These are phyloP conservation scores for Tapirus indicus DNA, from an alignment of 2,797 vertebrate species.

Conservation along the genomic window DNA sequence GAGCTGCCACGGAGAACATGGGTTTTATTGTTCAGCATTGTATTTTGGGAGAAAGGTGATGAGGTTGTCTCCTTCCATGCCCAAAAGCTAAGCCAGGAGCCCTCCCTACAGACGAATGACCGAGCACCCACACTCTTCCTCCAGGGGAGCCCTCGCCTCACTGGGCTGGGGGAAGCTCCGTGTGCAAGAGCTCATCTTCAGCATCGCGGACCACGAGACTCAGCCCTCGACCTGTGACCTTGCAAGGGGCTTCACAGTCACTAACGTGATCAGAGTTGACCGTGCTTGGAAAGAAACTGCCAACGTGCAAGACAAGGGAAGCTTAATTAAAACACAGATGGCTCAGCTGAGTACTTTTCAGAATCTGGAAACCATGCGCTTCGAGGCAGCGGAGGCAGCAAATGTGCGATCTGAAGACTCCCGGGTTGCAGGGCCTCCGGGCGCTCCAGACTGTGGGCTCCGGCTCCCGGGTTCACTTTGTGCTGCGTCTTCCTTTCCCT, in stretches of 20 bases:
- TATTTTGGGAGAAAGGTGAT: not conserved
- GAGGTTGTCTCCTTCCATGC: not conserved
- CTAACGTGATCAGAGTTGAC: not conserved
- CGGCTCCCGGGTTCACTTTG: not conserved
- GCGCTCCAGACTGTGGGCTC: not conserved
- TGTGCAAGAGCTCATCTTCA: too few relatives aligned
- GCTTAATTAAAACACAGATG: not conserved
- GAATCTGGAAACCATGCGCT: not conserved
- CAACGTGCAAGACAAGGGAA: not conserved
- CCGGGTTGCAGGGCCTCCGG: not conserved
- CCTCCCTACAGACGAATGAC: not conserved
- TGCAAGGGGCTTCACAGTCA: not conserved
- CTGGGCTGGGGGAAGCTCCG: accelerated
- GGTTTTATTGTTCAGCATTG: not conserved
- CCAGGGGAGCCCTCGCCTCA: accelerated
- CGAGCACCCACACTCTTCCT: not conserved
- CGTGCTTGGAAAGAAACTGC: not conserved
- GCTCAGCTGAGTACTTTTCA: not conserved
- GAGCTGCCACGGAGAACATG: not conserved
- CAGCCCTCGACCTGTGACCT: not conserved
- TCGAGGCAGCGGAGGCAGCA: accelerated
- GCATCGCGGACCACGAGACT: not conserved
- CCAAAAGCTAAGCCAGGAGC: not conserved
- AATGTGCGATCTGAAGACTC: accelerated
- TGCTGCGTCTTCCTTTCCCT: not conserved